Percentiles rank a stretch among this genome's conserved stretches.
phyloP scores from a whole-genome alignment of 1,140 invertebrate genomes.

The Megalonaias nervosa region DNA sequence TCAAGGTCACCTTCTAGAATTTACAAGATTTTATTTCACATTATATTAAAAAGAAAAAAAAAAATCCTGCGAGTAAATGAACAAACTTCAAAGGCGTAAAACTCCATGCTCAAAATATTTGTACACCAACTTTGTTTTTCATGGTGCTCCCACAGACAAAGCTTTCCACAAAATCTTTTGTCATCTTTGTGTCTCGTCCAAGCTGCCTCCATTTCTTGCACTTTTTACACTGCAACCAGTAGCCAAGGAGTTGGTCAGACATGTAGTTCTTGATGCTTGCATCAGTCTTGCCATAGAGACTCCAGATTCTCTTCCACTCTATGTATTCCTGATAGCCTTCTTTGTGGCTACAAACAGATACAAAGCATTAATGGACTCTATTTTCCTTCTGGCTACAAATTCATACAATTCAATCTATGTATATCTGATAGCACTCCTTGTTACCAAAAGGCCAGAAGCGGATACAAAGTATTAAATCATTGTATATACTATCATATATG shows the following conservation, averaged over 20 bases:
- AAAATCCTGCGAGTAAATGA: background rate
- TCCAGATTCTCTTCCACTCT: conserved; percentile 69
- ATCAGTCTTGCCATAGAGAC: conserved; percentile 59
- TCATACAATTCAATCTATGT: too few species aligned
- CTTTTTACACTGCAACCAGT: conserved; percentile 67
- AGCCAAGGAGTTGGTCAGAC: conserved; percentile 68
- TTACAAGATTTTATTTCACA: background rate
- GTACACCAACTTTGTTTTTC: conserved; percentile 26
- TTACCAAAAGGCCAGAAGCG: too few species aligned
- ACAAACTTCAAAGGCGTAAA: background rate
- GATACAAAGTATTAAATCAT: too few species aligned
- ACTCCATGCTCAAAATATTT: conserved; percentile 8
- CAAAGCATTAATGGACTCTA: too few species aligned
- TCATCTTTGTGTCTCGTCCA: conserved; percentile 46
- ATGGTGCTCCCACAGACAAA: conserved; percentile 56
- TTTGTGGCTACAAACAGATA: conserved; percentile 58
- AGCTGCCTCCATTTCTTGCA: conserved; percentile 70
- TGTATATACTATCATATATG: too few species aligned
- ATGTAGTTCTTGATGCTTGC: conserved; percentile 56
- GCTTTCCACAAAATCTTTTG: conserved; percentile 54
- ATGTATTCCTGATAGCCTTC: conserved; percentile 62
- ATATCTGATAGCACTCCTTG: too few species aligned
- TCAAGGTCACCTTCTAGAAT: background rate
- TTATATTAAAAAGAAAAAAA: background rate
- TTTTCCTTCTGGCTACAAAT: too few species aligned